phyloP scores from a whole-genome alignment of 2,113 vertebrate genomes.

The Pontoporia blainvillei region DNA sequence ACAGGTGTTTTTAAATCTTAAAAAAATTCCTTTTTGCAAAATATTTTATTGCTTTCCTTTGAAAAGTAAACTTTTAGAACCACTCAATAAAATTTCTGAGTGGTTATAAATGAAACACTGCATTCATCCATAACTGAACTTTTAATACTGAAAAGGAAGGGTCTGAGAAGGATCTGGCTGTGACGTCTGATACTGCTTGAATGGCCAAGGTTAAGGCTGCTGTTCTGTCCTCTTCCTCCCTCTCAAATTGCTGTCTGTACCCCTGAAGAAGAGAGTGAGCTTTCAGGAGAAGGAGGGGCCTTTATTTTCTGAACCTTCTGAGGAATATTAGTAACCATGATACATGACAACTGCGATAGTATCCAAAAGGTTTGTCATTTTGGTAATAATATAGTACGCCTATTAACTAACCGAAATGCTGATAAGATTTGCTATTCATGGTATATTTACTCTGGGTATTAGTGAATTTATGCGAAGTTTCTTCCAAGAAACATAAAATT shows the following conservation, averaged over 20 bases:
- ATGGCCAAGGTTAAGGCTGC: background rate
- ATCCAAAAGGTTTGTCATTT: background rate
- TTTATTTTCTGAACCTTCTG: background rate
- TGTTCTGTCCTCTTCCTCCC: background rate
- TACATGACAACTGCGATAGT: background rate
- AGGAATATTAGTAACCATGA: background rate
- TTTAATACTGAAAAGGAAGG: background rate
- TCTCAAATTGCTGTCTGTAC: background rate
- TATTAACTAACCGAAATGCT: background rate
- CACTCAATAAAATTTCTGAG: background rate
- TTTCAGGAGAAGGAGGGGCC: background rate
- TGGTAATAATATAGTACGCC: background rate
- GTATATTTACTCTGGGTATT: background rate
- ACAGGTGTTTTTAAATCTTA: background rate
- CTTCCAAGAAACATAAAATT: background rate
- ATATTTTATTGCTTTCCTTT: background rate
- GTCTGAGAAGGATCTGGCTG: background rate
- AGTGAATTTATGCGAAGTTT: background rate
- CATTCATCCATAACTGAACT: background rate
- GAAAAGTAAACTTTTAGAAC: background rate
- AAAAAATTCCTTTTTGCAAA: background rate
- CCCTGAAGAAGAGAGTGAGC: background rate
- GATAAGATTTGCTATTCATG: background rate
- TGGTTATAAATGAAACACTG: background rate
- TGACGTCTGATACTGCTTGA: too few species aligned